Conservation (phyloP, 2,797 vertebrate species). For the Sebastes goodei region DNA sequence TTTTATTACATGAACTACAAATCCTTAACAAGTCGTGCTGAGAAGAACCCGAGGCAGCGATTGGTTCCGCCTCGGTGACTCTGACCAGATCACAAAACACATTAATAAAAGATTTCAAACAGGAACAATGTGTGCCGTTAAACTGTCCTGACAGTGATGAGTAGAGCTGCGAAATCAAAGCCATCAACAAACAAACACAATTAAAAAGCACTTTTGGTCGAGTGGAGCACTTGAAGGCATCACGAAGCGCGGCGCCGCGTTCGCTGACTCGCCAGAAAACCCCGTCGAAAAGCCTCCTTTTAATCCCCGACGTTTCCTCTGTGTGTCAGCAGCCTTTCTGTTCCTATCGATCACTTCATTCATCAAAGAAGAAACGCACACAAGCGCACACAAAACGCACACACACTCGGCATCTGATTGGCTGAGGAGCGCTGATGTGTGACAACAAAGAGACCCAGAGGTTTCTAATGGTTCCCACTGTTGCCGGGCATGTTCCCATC, state of each 20-base stretch:
- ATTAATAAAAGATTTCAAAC: background rate
- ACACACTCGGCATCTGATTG: conserved; percentile 12
- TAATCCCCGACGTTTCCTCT: conserved; percentile 53
- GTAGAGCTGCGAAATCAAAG: background rate
- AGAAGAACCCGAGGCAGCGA: background rate
- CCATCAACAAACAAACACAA: background rate
- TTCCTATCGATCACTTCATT: conserved; percentile 53
- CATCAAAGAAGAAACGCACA: conserved; percentile 39
- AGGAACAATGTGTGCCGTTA: fast-evolving
- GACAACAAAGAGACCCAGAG: background rate
- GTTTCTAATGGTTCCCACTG: conserved; percentile 3
- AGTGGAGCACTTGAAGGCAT: conserved; percentile 23
- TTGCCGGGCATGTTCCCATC: conserved; percentile 19
- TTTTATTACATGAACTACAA: background rate
- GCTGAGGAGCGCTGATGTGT: conserved; percentile 16
- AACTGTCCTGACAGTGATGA: background rate
- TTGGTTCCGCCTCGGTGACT: too few species aligned
- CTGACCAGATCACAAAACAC: background rate
- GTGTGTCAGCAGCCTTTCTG: conserved; percentile 46
- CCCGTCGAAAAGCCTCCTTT: conserved; percentile 31
- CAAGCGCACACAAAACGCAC: background rate
- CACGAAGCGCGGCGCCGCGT: background rate
- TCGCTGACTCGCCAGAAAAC: conserved; percentile 56
- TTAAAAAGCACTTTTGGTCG: conserved; percentile 19
- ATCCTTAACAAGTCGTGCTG: background rate